Evolutionary conservation across 2,797 vertebrate genomes (phyloP).

Genomic region (Helostoma temminkii): DNA sequence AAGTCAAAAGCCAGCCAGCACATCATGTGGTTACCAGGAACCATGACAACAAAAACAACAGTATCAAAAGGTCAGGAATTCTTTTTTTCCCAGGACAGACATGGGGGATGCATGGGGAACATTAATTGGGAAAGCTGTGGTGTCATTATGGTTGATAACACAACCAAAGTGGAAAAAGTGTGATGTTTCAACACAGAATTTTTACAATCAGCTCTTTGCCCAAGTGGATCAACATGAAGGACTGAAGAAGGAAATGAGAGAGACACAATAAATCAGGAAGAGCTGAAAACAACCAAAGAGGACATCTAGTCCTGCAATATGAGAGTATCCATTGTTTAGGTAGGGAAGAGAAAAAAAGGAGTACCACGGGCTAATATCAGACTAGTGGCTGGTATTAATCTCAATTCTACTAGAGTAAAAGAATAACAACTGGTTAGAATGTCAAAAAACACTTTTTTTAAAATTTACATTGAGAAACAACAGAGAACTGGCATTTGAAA

Average conservation of each 20-base stretch:
- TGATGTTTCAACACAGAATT: constrained; percentile 12
- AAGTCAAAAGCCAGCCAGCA: constrained; percentile 9
- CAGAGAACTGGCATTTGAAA: not conserved
- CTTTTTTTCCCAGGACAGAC: constrained; percentile 60
- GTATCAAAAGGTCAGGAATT: constrained; percentile 74
- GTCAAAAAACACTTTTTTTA: not conserved
- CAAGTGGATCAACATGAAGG: not conserved
- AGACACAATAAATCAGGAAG: not conserved
- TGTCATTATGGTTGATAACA: constrained; percentile 46
- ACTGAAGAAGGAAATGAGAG: not conserved
- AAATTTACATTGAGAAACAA: not conserved
- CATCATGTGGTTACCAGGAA: constrained; percentile 22
- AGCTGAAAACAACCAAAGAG: not conserved
- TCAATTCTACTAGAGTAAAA: not conserved
- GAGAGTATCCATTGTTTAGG: constrained; percentile 6
- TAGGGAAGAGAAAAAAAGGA: not conserved
- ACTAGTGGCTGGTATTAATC: not conserved
- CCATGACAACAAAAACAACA: constrained; percentile 68
- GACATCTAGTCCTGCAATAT: constrained; percentile 18
- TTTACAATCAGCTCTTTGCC: constrained; percentile 18
- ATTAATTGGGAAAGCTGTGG: constrained; percentile 37
- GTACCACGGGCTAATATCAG: not conserved
- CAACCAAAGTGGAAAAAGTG: constrained; percentile 42
- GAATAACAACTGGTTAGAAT: not conserved
- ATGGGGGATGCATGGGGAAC: constrained; percentile 14